These are phyloP conservation scores for Aythya baeri DNA, from an alignment of 2,113 vertebrate species.

Conservation along the genomic window DNA sequence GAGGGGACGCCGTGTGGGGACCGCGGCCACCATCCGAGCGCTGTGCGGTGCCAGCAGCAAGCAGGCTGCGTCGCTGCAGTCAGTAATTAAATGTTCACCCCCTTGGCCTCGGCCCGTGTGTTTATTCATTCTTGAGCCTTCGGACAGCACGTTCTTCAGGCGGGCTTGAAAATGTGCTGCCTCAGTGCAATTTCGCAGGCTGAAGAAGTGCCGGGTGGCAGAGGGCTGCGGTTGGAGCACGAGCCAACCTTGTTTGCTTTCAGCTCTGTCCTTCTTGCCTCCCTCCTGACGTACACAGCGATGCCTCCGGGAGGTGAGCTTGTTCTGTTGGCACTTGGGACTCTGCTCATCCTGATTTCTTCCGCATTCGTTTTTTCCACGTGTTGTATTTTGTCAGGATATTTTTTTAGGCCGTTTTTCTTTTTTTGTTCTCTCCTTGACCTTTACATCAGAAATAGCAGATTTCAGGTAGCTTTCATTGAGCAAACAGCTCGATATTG, in stretches of 20 bases:
- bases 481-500: constrained; percentile 26
- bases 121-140: constrained; percentile 18
- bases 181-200: not conserved
- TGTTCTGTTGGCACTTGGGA: not conserved
- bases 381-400: not conserved
- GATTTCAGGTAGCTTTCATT: not conserved
- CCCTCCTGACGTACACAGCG: fast-evolving
- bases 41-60: no score
- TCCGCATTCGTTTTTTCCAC: not conserved
- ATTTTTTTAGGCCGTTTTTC: not conserved
- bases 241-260: not conserved
- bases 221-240: not conserved
- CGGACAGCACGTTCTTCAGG: not conserved
- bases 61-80: not conserved
- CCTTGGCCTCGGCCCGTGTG: not conserved
- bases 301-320: not conserved
- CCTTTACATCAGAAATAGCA: not conserved
- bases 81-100: not conserved
- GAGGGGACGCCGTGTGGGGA: not conserved
- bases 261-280: not conserved
- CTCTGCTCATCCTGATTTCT: not conserved
- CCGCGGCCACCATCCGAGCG: not conserved
- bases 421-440: not conserved
- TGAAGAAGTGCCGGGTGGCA: not conserved
- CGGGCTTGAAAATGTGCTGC: not conserved